Conservation (phyloP, 1,140 invertebrate genomes). For the Drosophila leontia region DNA sequence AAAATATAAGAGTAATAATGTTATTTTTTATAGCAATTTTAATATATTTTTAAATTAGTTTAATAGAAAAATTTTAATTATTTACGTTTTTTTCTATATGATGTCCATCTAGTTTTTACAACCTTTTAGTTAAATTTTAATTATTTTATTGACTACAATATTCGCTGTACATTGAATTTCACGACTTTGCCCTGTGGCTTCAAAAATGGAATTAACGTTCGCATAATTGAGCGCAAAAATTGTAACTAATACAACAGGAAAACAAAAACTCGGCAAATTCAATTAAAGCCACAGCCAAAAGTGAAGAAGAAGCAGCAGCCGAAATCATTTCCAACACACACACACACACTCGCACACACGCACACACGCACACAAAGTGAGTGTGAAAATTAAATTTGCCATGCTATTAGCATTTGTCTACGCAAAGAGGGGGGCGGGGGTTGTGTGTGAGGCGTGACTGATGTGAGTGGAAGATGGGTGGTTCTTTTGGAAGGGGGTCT, state of each 20-base stretch:
- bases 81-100: too few species aligned
- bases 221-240: slow-evolving; percentile 74
- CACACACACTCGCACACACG: slow-evolving; percentile 1
- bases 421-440: not conserved
- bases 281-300: slow-evolving; percentile 45
- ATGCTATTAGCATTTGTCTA: slow-evolving; percentile 58
- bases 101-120: too few species aligned
- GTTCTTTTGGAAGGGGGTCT: not conserved
- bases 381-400: slow-evolving; percentile 69
- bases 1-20: not conserved
- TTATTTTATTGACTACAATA: not conserved
- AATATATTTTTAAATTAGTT: too few species aligned
- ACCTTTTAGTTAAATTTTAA: not conserved
- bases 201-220: slow-evolving; percentile 59
- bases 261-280: slow-evolving; percentile 38
- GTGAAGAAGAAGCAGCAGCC: slow-evolving; percentile 19
- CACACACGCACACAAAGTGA: slow-evolving; percentile 41
- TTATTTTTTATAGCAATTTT: too few species aligned
- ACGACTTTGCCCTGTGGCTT: slow-evolving; percentile 12
- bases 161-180: not conserved
- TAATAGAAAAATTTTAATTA: too few species aligned
- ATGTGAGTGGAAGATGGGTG: slow-evolving; percentile 6
- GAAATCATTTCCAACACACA: slow-evolving; percentile 22
- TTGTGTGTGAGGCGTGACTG: slow-evolving; percentile 12
- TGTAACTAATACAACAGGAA: slow-evolving; percentile 57